Percentiles rank a stretch among this genome's conserved stretches.
Evolutionary conservation across 2,113 vertebrate genomes (phyloP).

Genomic region (Cyanistes caeruleus): DNA sequence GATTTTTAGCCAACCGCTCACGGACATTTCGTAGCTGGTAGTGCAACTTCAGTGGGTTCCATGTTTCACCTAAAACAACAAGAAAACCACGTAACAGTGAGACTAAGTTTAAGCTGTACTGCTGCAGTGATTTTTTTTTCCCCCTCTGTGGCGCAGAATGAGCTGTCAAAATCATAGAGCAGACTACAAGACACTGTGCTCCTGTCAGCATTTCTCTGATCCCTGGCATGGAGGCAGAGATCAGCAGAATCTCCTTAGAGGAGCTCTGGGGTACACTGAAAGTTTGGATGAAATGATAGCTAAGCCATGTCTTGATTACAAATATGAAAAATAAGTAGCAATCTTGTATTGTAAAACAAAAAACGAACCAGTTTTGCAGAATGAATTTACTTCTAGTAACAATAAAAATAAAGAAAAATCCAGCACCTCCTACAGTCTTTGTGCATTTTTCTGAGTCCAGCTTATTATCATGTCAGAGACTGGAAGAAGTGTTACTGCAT

Average conservation of each 20-base stretch:
- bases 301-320: not conserved
- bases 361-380: not conserved
- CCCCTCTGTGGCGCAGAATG: not conserved
- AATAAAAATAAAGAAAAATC: not conserved
- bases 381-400: not conserved
- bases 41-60: slow-evolving; percentile 97
- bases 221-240: not conserved
- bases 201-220: not conserved
- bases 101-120: not conserved
- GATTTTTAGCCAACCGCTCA: slow-evolving; percentile 93
- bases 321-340: not conserved
- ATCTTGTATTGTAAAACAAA: not conserved
- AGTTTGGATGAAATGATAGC: not conserved
- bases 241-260: not conserved
- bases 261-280: not conserved
- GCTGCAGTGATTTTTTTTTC: not conserved
- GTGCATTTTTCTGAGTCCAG: not conserved
- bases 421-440: not conserved
- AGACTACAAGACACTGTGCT: not conserved
- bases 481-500: not conserved
- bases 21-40: slow-evolving; percentile 94
- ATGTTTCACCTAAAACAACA: slow-evolving; percentile 86
- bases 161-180: not conserved
- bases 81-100: not conserved
- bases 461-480: not conserved